A percentile compares a stretch with the other conserved stretches of the same genome.
phyloP scores from a whole-genome alignment of 1,140 invertebrate species.

The Halyomorpha halys region DNA sequence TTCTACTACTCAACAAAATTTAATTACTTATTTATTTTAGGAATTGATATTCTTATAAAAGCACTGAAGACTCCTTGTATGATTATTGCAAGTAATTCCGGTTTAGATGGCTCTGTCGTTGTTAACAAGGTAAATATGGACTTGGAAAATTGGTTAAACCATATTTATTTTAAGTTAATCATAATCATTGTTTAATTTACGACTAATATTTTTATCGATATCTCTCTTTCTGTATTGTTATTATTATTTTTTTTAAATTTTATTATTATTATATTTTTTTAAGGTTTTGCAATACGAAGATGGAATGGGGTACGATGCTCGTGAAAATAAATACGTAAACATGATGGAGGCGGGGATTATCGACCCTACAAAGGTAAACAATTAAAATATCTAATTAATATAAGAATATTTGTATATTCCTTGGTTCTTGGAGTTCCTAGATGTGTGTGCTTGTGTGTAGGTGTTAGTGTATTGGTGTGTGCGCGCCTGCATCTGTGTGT shows the following conservation, averaged over 20 bases:
- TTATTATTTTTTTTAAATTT: neutral
- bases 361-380: constrained; percentile 53
- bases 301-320: constrained; percentile 53
- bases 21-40: neutral
- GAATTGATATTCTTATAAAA: neutral
- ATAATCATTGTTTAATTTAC: neutral
- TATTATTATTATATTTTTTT: neutral
- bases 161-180: neutral
- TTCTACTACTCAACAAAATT: no score
- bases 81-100: constrained; percentile 30
- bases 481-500: no score
- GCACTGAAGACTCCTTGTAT: constrained; percentile 8
- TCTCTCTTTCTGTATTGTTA: neutral
- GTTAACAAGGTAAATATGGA: constrained; percentile 4
- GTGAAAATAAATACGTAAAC: constrained; percentile 48
- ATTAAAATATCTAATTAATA: no score
- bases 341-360: constrained; percentile 58
- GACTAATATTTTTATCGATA: neutral
- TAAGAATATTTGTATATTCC: no score
- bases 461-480: no score
- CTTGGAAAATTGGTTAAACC: no score
- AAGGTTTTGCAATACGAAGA: constrained; percentile 31
- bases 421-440: no score
- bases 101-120: neutral
- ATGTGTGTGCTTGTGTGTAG: no score